phyloP scores from a whole-genome alignment of 2,888 invertebrate species.

The Asteroscopus sphinx region DNA sequence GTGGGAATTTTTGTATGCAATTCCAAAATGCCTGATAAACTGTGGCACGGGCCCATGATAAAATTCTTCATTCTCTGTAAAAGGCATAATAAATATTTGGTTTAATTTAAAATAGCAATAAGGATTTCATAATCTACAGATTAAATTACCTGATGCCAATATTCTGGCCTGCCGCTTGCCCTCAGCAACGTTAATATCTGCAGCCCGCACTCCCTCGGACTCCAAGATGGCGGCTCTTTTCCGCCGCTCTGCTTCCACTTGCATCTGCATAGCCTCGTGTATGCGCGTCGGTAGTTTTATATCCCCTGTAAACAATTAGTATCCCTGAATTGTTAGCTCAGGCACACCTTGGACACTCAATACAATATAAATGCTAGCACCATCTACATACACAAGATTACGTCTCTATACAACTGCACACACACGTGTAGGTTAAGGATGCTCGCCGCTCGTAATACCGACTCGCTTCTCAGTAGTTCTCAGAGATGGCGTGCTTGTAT shows the following conservation, averaged over 20 bases:
- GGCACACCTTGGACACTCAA: too few relatives aligned
- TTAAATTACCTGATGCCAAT: conserved; percentile 94
- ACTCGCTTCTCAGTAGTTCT: too few relatives aligned
- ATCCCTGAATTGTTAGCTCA: not conserved
- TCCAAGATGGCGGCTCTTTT: conserved; percentile 99
- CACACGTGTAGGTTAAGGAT: too few relatives aligned
- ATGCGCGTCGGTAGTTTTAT: conserved; percentile 97
- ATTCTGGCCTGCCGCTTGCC: conserved; percentile 97
- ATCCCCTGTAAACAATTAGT: conserved; percentile 91
- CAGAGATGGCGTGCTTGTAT: too few relatives aligned
- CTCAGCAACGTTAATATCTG: conserved; percentile 99
- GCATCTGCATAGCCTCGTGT: conserved; percentile 99
- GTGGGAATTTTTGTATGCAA: too few relatives aligned
- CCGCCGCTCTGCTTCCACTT: conserved; percentile 99
- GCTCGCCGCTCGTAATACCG: too few relatives aligned
- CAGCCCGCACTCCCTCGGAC: conserved; percentile 97
- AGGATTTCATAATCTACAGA: not conserved
- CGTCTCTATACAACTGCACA: too few relatives aligned
- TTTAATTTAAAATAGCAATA: not conserved
- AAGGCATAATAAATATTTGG: not conserved
- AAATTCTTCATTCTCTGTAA: too few relatives aligned
- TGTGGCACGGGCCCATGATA: too few relatives aligned
- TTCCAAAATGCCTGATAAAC: too few relatives aligned
- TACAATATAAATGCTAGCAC: too few relatives aligned
- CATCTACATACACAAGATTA: too few relatives aligned